These are phyloP conservation scores for Drosophila suboccidentalis DNA, from an alignment of 2,888 invertebrate genomes.

Conservation along the genomic window DNA sequence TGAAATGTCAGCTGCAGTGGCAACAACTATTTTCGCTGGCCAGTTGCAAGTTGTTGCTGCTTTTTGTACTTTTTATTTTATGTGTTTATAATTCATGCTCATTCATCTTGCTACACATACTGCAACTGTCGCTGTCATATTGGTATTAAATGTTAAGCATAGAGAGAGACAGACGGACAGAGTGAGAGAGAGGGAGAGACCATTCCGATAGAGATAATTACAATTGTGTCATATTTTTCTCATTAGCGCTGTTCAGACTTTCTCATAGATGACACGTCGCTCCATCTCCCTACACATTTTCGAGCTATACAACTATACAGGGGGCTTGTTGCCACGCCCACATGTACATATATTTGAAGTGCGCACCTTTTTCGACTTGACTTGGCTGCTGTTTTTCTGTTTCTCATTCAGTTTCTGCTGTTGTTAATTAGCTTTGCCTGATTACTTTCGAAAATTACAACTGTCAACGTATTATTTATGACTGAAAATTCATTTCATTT, in stretches of 20 bases:
- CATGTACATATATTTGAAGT: conserved; percentile 36
- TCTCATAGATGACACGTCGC: conserved; percentile 50
- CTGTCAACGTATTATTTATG: conserved; percentile 83
- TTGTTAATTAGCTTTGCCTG: conserved; percentile 81
- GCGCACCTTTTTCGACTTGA: conserved; percentile 59
- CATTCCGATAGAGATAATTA: conserved; percentile 61
- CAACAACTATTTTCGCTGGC: conserved; percentile 67
- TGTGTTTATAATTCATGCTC: conserved; percentile 80
- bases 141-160: conserved; percentile 64
- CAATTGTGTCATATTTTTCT: conserved; percentile 82
- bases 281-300: conserved; percentile 22
- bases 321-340: conserved; percentile 51
- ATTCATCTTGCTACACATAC: conserved; percentile 66
- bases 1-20: conserved; percentile 78
- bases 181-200: neutral
- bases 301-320: conserved; percentile 8
- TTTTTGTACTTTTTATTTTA: conserved; percentile 56
- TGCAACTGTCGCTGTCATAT: conserved; percentile 61
- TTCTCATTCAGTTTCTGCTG: conserved; percentile 37
- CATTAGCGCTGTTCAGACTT: conserved; percentile 72
- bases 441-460: conserved; percentile 82
- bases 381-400: conserved; percentile 30
- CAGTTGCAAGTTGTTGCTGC: conserved; percentile 41
- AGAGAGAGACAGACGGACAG: neutral
- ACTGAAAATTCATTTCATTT: conserved; percentile 59